Evolutionary conservation across 37 sponge, comb jelly and placozoan genomes (phyloP).

Genomic region (Petrosia ficiformis): DNA sequence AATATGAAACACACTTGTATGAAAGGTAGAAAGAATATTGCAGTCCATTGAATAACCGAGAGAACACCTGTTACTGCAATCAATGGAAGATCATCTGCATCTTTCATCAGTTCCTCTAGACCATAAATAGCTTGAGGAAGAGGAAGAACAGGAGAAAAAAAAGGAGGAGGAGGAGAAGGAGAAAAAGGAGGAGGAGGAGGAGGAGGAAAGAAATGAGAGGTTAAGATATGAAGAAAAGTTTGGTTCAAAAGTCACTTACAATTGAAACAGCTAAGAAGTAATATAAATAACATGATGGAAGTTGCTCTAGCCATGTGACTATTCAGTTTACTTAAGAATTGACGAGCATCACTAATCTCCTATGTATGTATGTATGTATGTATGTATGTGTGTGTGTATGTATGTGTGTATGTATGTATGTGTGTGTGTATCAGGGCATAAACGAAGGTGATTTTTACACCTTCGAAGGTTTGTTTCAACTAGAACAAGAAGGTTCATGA

Average conservation of each 20-base stretch:
- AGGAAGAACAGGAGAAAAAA: not conserved
- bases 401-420: no score
- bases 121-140: not conserved
- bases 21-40: conserved; percentile 34
- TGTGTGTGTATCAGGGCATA: no score
- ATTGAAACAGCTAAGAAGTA: not conserved
- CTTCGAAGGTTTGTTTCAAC: no score
- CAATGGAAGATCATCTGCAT: not conserved
- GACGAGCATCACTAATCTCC: no score
- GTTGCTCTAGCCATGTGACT: conserved; percentile 21
- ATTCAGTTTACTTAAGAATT: not conserved
- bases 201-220: no score
- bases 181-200: not conserved
- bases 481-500: no score
- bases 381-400: no score
- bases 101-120: not conserved
- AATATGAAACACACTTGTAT: conserved; percentile 52
- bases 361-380: no score
- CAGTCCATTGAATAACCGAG: conserved; percentile 27
- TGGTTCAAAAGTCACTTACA: not conserved
- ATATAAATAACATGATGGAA: conserved; percentile 31
- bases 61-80: conserved; percentile 15
- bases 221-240: no score
- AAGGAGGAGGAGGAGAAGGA: not conserved
- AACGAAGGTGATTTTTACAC: no score